These are phyloP conservation scores for Branchellion lobata DNA, from an alignment of 2,888 invertebrate species.

Conservation along the genomic window DNA sequence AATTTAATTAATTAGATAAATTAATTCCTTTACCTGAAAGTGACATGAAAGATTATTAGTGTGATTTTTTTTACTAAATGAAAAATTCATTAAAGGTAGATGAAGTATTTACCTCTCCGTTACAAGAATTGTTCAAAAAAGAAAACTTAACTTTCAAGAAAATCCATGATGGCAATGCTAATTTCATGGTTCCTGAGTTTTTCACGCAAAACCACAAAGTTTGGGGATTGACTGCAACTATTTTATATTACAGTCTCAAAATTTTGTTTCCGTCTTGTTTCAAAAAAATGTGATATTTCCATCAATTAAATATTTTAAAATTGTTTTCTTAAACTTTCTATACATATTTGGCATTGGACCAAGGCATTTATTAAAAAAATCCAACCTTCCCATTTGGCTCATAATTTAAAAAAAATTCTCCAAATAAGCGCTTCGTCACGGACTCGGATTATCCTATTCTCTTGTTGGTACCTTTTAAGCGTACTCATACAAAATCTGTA, in stretches of 20 bases:
- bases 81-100: conserved; percentile 45
- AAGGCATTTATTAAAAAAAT: no score
- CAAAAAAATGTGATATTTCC: no score
- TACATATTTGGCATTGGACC: no score
- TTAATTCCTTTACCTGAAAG: conserved; percentile 13
- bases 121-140: conserved; percentile 44
- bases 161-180: neutral
- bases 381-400: no score
- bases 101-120: conserved; percentile 44
- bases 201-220: conserved; percentile 51
- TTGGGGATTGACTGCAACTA: conserved; percentile 62
- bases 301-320: no score
- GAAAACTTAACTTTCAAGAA: conserved; percentile 43
- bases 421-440: no score
- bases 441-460: no score
- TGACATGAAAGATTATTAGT: no score
- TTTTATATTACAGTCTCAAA: conserved; percentile 58
- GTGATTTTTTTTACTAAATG: neutral
- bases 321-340: no score
- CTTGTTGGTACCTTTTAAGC: no score
- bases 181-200: conserved; percentile 47
- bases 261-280: conserved; percentile 54
- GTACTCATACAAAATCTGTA: no score
- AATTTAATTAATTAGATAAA: neutral
- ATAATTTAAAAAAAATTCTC: no score